These are phyloP conservation scores for Echiichthys vipera DNA, from an alignment of 2,797 vertebrate species.

Conservation along the genomic window DNA sequence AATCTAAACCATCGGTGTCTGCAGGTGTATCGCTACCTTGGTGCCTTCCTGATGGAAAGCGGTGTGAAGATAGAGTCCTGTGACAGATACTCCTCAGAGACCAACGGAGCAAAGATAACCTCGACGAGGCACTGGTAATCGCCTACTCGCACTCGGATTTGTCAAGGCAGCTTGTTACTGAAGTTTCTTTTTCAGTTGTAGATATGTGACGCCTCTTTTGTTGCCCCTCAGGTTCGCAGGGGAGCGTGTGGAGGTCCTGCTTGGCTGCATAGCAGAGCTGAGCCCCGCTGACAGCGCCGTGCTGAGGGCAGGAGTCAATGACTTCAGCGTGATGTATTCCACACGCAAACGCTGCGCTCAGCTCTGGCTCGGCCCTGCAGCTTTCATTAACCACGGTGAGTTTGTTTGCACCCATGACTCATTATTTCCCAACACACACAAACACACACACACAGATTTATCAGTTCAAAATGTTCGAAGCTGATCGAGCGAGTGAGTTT, in stretches of 20 bases:
- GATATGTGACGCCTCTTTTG: neutral
- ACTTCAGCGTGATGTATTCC: conserved; percentile 97
- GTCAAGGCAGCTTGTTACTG: neutral
- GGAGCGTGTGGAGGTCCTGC: conserved; percentile 91
- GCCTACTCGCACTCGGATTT: neutral
- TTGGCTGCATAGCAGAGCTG: conserved; percentile 93
- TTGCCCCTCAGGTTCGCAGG: conserved; percentile 86
- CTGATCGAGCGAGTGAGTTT: neutral
- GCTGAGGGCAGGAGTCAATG: conserved; percentile 90
- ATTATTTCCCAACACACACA: neutral
- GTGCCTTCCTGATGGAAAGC: conserved; percentile 92
- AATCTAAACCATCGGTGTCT: neutral
- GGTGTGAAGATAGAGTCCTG: conserved; percentile 93
- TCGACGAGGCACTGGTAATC: conserved; percentile 90
- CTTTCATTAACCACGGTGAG: conserved; percentile 96
- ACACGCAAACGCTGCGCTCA: conserved; percentile 93
- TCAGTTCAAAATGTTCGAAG: neutral
- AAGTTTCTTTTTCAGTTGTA: neutral
- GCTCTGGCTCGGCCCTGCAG: conserved; percentile 94
- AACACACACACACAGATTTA: neutral
- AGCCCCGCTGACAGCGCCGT: conserved; percentile 89
- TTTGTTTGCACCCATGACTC: conserved; percentile 20
- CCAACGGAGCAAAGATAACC: conserved; percentile 93
- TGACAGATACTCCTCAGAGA: conserved; percentile 93
- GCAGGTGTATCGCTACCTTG: conserved; percentile 92